phyloP scores from a whole-genome alignment of 2,113 vertebrate species.

The Catharus minimus region DNA sequence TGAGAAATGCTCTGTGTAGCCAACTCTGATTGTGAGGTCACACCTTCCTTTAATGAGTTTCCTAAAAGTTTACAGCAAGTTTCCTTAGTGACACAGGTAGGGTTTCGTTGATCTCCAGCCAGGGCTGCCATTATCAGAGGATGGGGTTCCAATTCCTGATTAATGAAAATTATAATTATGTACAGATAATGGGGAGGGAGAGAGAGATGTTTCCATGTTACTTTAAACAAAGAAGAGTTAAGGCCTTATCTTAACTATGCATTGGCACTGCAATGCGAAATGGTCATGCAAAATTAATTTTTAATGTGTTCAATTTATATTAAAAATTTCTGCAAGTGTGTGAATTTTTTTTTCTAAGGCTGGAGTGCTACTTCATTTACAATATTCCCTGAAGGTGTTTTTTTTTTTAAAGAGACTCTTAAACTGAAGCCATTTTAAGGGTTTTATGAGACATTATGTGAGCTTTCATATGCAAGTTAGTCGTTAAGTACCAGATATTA shows the following conservation, averaged over 20 bases:
- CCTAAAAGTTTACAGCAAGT: slow-evolving; percentile 83
- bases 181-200: slow-evolving; percentile 65
- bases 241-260: slow-evolving; percentile 85
- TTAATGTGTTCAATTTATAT: slow-evolving; percentile 90
- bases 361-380: slow-evolving; percentile 86
- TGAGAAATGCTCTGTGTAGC: slow-evolving; percentile 54
- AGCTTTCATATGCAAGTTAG: slow-evolving; percentile 95
- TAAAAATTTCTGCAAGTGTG: slow-evolving; percentile 89
- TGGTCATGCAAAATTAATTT: slow-evolving; percentile 89
- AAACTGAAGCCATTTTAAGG: slow-evolving; percentile 87
- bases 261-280: slow-evolving; percentile 85
- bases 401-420: slow-evolving; percentile 84
- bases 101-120: slow-evolving; percentile 78
- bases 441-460: slow-evolving; percentile 94
- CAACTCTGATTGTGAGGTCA: slow-evolving; percentile 75
- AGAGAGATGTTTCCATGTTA: slow-evolving; percentile 74
- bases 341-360: slow-evolving; percentile 84
- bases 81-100: slow-evolving; percentile 79
- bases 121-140: slow-evolving; percentile 65
- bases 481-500: slow-evolving; percentile 95
- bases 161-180: slow-evolving; percentile 85
- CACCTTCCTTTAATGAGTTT: slow-evolving; percentile 88
- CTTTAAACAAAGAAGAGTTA: slow-evolving; percentile 86
- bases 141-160: slow-evolving; percentile 76
- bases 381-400: slow-evolving; percentile 88